Evolutionary conservation across 1,140 invertebrate genomes (phyloP).

Genomic region (Psix sp.): DNA sequence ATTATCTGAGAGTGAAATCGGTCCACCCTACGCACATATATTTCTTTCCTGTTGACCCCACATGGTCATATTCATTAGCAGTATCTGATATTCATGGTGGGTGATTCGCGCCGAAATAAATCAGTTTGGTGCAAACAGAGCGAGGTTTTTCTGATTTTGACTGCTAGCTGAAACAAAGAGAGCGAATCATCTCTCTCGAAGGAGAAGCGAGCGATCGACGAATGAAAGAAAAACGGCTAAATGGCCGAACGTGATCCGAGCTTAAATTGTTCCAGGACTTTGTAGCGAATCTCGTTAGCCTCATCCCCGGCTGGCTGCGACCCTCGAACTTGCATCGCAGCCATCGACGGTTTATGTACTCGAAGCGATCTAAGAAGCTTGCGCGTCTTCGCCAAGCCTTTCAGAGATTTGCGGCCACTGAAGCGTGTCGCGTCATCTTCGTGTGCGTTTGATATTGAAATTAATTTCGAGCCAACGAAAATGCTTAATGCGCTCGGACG

Average conservation of each 20-base stretch:
- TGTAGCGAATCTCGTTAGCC: conserved; percentile 68
- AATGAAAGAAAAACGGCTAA: conserved; percentile 63
- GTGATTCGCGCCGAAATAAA: conserved; percentile 74
- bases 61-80: conserved; percentile 73
- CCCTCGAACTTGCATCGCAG: conserved; percentile 25
- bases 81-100: conserved; percentile 76
- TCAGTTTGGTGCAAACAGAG: conserved; percentile 62
- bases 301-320: conserved; percentile 5
- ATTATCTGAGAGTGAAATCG: conserved; percentile 33
- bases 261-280: conserved; percentile 71
- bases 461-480: conserved; percentile 62
- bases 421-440: conserved; percentile 61
- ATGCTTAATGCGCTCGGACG: conserved; percentile 54
- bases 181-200: too few relatives aligned
- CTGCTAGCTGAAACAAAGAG: conserved; percentile 19
- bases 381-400: conserved; percentile 66
- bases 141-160: conserved; percentile 55
- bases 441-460: conserved; percentile 65
- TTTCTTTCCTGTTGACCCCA: conserved; percentile 63
- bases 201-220: conserved; percentile 7
- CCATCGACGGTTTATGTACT: conserved; percentile 60
- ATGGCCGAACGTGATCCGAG: conserved; percentile 70
- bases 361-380: conserved; percentile 64
- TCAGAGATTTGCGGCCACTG: conserved; percentile 66
- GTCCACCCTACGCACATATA: conserved; percentile 52